phyloP scores from a whole-genome alignment of 2,113 vertebrate species.

The Aspidoscelis tigris region DNA sequence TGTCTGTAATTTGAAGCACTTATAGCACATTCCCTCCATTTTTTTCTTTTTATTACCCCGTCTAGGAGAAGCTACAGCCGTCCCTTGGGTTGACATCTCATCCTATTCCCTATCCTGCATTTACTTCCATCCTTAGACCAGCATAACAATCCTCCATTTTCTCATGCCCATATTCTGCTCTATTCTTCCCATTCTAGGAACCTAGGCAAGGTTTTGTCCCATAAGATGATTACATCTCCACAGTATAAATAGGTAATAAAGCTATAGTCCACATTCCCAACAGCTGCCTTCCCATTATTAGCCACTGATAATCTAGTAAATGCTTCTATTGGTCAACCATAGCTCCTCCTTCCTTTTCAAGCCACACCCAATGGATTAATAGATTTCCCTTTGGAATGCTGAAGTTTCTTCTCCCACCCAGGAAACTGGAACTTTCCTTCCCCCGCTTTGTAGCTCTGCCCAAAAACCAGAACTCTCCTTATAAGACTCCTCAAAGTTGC shows the following conservation, averaged over 20 bases:
- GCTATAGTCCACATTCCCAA: not conserved
- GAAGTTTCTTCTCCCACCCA: not conserved
- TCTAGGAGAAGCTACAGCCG: too few relatives aligned
- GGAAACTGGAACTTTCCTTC: not conserved
- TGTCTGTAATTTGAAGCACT: not conserved
- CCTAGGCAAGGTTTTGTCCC: not conserved
- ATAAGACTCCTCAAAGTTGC: not conserved
- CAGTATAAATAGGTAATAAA: not conserved
- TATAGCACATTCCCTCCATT: too few relatives aligned
- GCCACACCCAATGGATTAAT: conserved; percentile 7
- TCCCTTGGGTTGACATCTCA: too few relatives aligned
- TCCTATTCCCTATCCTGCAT: not conserved
- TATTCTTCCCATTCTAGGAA: not conserved
- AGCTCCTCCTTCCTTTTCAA: not conserved
- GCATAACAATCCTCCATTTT: not conserved
- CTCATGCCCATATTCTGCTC: not conserved
- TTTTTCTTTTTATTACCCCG: too few relatives aligned
- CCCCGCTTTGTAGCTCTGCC: not conserved
- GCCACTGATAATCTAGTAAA: not conserved
- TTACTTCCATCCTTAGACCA: not conserved
- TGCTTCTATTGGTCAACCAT: not conserved
- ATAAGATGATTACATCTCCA: conserved; percentile 44
- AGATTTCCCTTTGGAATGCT: conserved; percentile 2
- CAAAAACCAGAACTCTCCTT: not conserved
- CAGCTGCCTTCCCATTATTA: not conserved